Base-by-base conservation (phyloP, 2,113 vertebrate species). In the Puntigrus tetrazona region DNA sequence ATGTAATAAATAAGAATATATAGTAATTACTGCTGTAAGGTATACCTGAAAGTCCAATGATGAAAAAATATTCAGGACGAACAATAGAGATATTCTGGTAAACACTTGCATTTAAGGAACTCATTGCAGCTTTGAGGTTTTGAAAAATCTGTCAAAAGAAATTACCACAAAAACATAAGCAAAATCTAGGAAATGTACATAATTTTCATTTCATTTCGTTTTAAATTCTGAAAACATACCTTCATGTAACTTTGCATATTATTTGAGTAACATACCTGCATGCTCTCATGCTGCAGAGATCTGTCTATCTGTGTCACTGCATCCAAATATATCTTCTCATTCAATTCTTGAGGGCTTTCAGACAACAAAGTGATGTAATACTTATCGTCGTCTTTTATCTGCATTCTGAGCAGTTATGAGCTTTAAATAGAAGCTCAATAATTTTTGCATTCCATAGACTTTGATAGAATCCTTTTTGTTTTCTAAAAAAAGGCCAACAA, bases 1-100 rank as follows among this genome's bases (percentile, higher is more conserved):
- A 93, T 29, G 91, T n/a, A 7, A 83, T 41, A 65, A 86, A 38
- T 18, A 86, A 79, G 38, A 74, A 74, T 3, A 84, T 36, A 22
- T 83, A 86, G 25, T 75, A 86, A 22, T 84, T 84, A 25, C 38
- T 50, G 18, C 67, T 80, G 18, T 27, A 67, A 0, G 81, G 81
- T 41, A 83, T 65, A 25, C 81, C 85, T 41, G 85, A 74, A 45
- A 86, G 83, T 36, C 85, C 85, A 80, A 69, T 86, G 25, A 86
- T 86, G 25, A 52, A 86, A 86, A 86, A 86, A 43, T 84, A 84
- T 70, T 80, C n/a, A 41, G 85, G 85, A 4, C 11, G 85, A 52
- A 86, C 85, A 67, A 86, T 41, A 16, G 85, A 78, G n/a, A 45
- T 16, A 75, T 86, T 86, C 72, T n/a, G 7, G n/a, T 13, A 7